Percentiles rank a stretch among this genome's conserved stretches.
These are phyloP conservation scores for Porites divaricata DNA, from an alignment of 92 coral and sea anemone species.

Conservation along the genomic window DNA sequence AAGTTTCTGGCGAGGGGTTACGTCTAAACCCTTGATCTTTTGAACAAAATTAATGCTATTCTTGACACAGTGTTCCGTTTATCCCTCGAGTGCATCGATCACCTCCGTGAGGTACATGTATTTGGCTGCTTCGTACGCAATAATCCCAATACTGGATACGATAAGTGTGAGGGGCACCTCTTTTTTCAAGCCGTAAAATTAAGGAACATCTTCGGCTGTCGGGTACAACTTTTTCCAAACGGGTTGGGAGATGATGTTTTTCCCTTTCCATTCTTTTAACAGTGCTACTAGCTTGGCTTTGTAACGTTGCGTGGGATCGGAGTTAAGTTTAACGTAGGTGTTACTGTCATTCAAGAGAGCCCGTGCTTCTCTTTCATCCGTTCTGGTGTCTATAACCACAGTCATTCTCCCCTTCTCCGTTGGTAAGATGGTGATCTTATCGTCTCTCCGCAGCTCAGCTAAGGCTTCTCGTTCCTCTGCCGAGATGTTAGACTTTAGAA, in stretches of 20 bases:
- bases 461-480: no score
- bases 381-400: background rate
- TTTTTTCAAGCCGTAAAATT: constrained; percentile 21
- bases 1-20: constrained; percentile 19
- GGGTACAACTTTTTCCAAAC: constrained; percentile 14
- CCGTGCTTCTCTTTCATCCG: background rate
- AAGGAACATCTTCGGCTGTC: constrained; percentile 23
- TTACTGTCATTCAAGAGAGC: background rate
- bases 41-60: constrained; percentile 28
- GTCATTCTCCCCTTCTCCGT: background rate
- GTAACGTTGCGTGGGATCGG: no score
- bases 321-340: background rate
- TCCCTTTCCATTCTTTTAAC: no score
- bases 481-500: no score
- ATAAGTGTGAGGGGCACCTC: constrained; percentile 41
- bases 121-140: constrained; percentile 34
- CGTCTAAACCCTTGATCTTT: constrained; percentile 34
- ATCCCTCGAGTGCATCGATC: constrained; percentile 30
- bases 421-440: background rate
- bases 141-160: constrained; percentile 37
- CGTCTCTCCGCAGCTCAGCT: background rate
- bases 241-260: background rate
- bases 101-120: constrained; percentile 30
- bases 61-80: constrained; percentile 15
- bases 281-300: no score